phyloP scores from a whole-genome alignment of 2,888 invertebrate species.

The Vanessa cardui region DNA sequence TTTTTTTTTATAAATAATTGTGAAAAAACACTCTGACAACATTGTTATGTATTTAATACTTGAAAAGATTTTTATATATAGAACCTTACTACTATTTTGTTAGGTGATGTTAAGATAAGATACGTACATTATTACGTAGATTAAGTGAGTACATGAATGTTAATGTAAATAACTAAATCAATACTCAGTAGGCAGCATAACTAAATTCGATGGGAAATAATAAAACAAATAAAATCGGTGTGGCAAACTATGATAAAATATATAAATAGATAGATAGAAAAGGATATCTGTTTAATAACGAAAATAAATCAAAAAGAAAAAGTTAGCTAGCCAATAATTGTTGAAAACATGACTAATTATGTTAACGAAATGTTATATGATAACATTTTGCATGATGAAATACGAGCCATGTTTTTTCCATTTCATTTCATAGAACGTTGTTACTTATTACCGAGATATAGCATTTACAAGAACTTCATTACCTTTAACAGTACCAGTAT shows the following conservation, averaged over 20 bases:
- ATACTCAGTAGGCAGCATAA: not conserved
- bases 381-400: constrained; percentile 18
- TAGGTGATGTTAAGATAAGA: not conserved
- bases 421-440: constrained; percentile 19
- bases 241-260: too few species aligned
- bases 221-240: not conserved
- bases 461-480: constrained; percentile 23
- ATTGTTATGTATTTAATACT: too few species aligned
- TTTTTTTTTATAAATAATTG: too few species aligned
- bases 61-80: too few species aligned
- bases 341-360: not conserved
- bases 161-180: not conserved
- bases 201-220: not conserved
- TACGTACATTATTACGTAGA: not conserved
- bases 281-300: too few species aligned
- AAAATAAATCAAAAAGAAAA: too few species aligned
- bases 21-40: too few species aligned
- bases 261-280: too few species aligned
- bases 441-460: constrained; percentile 25
- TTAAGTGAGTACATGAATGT: not conserved
- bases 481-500: constrained; percentile 16
- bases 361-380: constrained; percentile 16
- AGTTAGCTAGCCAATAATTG: not conserved
- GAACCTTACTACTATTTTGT: too few species aligned
- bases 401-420: constrained; percentile 18